Evolutionary conservation across 2,888 invertebrate species (phyloP).

Genomic region (Cosmia trapezina): DNA sequence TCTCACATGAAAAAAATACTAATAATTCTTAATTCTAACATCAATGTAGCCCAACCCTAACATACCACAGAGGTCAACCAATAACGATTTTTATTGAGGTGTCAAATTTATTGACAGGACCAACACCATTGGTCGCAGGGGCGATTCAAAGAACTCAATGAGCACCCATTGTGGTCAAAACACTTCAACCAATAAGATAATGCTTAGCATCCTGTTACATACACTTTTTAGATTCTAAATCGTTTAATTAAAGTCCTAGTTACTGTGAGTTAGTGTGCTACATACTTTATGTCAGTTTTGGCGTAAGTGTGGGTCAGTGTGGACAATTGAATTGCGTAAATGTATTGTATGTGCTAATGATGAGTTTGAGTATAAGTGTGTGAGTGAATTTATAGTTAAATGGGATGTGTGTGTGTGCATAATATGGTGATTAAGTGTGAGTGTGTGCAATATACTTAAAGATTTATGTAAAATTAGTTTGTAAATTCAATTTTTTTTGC

Average conservation of each 20-base stretch:
- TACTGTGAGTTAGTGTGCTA: slow-evolving; percentile 41
- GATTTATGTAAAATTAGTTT: slow-evolving; percentile 9
- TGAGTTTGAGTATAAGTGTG: slow-evolving; percentile 6
- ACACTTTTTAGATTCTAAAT: slow-evolving; percentile 75
- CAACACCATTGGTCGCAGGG: slow-evolving; percentile 62
- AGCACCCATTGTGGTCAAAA: slow-evolving; percentile 67
- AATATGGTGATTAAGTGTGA: neutral
- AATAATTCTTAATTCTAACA: neutral
- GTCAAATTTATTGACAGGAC: slow-evolving; percentile 72
- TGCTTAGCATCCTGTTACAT: slow-evolving; percentile 70
- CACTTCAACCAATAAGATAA: slow-evolving; percentile 68
- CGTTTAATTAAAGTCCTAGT: slow-evolving; percentile 72
- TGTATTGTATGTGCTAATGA: slow-evolving; percentile 24
- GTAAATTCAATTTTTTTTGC: slow-evolving; percentile 46
- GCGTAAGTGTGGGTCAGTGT: slow-evolving; percentile 25
- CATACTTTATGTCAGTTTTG: slow-evolving; percentile 31
- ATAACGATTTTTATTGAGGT: slow-evolving; percentile 67
- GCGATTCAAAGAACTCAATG: slow-evolving; percentile 62
- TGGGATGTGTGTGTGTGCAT: neutral
- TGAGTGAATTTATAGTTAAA: slow-evolving; percentile 23
- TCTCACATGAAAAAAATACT: no score
- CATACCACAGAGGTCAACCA: slow-evolving; percentile 57
- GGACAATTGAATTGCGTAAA: slow-evolving; percentile 41
- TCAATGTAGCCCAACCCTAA: slow-evolving; percentile 57
- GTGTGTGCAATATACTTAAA: slow-evolving; percentile 8